phyloP scores from a whole-genome alignment of 2,113 vertebrate species.

The Isichthys henryi region DNA sequence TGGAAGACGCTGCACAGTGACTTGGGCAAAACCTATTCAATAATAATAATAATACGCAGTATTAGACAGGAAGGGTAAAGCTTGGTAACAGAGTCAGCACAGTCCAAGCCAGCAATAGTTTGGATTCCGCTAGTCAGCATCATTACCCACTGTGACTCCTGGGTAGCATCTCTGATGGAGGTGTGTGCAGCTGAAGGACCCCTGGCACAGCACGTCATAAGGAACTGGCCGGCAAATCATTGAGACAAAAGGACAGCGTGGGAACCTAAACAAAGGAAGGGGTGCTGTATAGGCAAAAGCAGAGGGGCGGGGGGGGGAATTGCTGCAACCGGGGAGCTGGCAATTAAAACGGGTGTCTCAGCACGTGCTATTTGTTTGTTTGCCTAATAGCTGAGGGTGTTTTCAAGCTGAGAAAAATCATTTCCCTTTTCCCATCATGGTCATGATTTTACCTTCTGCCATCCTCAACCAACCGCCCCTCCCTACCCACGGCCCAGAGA shows the following conservation, averaged over 20 bases:
- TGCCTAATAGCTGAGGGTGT: not conserved
- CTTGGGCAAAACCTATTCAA: not conserved
- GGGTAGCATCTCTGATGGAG: not conserved
- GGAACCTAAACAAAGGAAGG: not conserved
- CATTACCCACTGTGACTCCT: not conserved
- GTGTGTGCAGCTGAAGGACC: not conserved
- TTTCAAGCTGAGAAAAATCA: not conserved
- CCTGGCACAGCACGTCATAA: not conserved
- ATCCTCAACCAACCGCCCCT: not conserved
- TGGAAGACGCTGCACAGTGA: not conserved
- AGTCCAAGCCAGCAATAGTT: not conserved
- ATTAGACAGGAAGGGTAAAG: not conserved
- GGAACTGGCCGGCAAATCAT: not conserved
- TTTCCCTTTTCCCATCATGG: not conserved
- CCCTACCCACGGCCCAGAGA: not conserved
- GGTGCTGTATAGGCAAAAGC: not conserved
- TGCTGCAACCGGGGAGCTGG: not conserved
- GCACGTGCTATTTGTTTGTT: not conserved
- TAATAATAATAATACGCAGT: not conserved
- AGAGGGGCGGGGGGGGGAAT: not conserved
- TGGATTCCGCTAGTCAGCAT: not conserved
- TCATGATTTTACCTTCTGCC: not conserved
- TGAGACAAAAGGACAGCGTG: not conserved
- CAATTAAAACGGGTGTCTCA: not conserved
- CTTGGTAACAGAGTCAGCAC: not conserved